Base-by-base conservation (phyloP, 92 coral and sea anemone species). In the Chrysogorgia sp. region DNA sequence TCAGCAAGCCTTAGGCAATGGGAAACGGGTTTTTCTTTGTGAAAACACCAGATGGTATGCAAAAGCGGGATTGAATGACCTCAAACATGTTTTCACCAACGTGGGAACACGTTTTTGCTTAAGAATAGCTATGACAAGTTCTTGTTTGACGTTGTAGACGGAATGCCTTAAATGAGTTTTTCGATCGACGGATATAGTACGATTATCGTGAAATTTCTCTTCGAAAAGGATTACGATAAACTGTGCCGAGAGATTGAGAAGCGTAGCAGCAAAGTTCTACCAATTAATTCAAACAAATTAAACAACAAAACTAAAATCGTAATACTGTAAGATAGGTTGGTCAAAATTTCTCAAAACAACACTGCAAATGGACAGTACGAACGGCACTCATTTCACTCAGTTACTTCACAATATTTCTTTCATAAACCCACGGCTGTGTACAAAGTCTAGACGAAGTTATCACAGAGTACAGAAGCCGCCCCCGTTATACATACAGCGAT, bases 91-190 rank as follows among this genome's bases (percentile, higher is more conserved):
- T 19, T 32, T 72, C 17, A 72, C 79, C 79, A 72, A 65, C 79
- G 79, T 72, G 79, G 63, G 64, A 52, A 23, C 49, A 35, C 79
- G 35, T 59, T 58, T 56, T 72, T n/a, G 7, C 77, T 29, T 12
- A 26, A 53, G 53, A 49, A 72, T 34, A 10, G 50, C n/a, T n/a
- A n/a, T n/a, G 72, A 33, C 15, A 47, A 24, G 15, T 52, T 56
- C n/a, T 72, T 72, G 79, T 72, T 72, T 34, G 64, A 52, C 12
- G 28, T 52, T 34, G 53, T 31, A 52, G 55, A 49, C 31, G 52
- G 25, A 72, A 72, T 48, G 53, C 20, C 52, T 53, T 32, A 53
- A 31, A 49, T 71, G 59, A 72, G 59, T 72, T 53, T 52, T n/a
- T n/a, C n/a, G n/a, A n/a, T n/a, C n/a, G n/a, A n/a, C n/a, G n/a